Base-by-base conservation (phyloP, 64 coral and sea anemone species). In the Stylophora pistillata region DNA sequence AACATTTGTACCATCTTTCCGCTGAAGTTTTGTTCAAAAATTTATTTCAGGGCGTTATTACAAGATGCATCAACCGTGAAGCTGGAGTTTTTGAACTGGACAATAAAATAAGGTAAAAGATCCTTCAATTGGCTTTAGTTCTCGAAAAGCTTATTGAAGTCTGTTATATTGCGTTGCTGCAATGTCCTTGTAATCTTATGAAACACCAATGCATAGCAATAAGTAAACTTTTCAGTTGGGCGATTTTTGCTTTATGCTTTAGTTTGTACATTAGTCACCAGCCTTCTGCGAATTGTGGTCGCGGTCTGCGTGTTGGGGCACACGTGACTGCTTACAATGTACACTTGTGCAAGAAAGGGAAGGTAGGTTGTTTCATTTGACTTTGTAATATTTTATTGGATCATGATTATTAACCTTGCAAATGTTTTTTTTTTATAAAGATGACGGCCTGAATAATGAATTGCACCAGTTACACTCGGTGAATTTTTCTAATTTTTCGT, bases 31-130 rank as follows among this genome's bases (percentile, higher is more conserved):
- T 47, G 37, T 47, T 47, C 37, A 47, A 26, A 5, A 68, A 5
- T 68, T 4, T 18, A 9, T 69, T 18, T 15, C 58, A 93, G 91
- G 91, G 91, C 15, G 85, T 79, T 47, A 82, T 93, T 20, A 93
- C 68, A 26, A 72, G 58, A 30, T 88, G 77, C n/a, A 23, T 88
- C 69, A 88, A 88, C 52, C 91, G 76, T 53, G 86, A 93, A 73
- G 85, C 91, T 70, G 91, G 91, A 74, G 74, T 93, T 81, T 93
- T 81, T 81, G 91, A 93, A 82, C 66, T 93, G 76, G 91, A 93
- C 57, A 71, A 26, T 29, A 93, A 88, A 64, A 82, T 93, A 88
- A 88, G 85, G 91, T 93, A 82, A 23, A 53, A 21, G 12, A 13
- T 30, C 15, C 15, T 15, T 55, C 25, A 56, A 34, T 72, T 71